phyloP scores from a whole-genome alignment of 2,113 vertebrate species.

The Urocitellus parryii region DNA sequence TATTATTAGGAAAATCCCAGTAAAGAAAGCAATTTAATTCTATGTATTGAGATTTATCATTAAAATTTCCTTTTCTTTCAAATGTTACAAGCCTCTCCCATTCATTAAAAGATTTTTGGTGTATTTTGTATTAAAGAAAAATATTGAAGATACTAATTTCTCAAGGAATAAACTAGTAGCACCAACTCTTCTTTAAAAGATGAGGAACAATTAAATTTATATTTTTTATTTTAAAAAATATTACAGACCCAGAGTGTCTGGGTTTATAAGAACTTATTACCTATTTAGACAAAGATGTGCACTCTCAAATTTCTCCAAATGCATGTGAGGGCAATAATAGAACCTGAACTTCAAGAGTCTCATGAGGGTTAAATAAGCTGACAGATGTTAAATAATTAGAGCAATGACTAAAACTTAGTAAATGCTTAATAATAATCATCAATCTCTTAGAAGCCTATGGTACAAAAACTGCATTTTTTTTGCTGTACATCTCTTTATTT shows the following conservation, averaged over 20 bases:
- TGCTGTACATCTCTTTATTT: not conserved
- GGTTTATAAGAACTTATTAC: not conserved
- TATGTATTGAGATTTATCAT: not conserved
- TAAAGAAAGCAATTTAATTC: not conserved
- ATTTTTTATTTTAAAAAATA: not conserved
- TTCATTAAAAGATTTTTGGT: slow-evolving; percentile 15
- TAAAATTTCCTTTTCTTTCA: not conserved
- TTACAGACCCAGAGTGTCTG: not conserved
- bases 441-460: not conserved
- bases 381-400: not conserved
- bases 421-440: not conserved
- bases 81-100: not conserved
- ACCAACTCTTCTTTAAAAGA: not conserved
- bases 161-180: slow-evolving; percentile 16
- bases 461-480: not conserved
- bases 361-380: not conserved
- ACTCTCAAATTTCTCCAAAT: not conserved
- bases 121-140: not conserved
- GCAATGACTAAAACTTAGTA: not conserved
- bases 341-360: not conserved
- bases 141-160: not conserved
- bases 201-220: not conserved
- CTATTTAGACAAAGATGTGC: not conserved
- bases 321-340: not conserved
- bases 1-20: slow-evolving; percentile 42